Percentiles rank a stretch among this genome's conserved stretches.
Evolutionary conservation across 2,113 vertebrate species (phyloP).

Genomic region (Australoheros scitulus): DNA sequence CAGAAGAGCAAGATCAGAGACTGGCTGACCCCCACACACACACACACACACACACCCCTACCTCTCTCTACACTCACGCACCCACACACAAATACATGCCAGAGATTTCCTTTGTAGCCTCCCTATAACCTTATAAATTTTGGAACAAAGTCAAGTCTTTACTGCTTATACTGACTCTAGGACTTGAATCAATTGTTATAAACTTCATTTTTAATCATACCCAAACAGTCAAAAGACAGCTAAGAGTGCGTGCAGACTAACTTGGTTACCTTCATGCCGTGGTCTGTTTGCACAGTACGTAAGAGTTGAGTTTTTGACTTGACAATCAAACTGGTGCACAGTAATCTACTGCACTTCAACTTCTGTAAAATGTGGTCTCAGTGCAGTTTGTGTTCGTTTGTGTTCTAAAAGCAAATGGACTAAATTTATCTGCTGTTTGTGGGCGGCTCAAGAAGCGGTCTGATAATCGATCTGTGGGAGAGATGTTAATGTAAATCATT

Average conservation of each 20-base stretch:
- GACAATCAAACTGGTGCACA: neutral
- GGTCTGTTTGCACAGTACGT: neutral
- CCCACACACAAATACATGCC: neutral
- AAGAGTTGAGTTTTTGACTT: neutral
- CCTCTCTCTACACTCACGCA: neutral
- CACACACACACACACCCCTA: neutral
- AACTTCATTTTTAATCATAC: neutral
- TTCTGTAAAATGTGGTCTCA: neutral
- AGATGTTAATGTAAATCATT: neutral
- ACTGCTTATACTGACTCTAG: neutral
- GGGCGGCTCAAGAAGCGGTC: neutral
- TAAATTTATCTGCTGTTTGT: neutral
- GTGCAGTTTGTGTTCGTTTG: neutral
- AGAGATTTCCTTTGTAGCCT: neutral
- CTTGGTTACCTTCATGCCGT: neutral
- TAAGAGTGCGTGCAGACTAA: neutral
- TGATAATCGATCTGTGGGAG: neutral
- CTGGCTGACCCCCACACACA: neutral
- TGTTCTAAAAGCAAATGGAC: neutral
- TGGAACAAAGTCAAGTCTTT: neutral
- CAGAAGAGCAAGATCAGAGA: conserved; percentile 52
- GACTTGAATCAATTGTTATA: neutral
- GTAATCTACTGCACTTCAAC: neutral
- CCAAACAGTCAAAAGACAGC: neutral
- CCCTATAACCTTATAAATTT: neutral